These are phyloP conservation scores for Macrotis lagotis DNA, from an alignment of 2,113 vertebrate genomes.

Conservation along the genomic window DNA sequence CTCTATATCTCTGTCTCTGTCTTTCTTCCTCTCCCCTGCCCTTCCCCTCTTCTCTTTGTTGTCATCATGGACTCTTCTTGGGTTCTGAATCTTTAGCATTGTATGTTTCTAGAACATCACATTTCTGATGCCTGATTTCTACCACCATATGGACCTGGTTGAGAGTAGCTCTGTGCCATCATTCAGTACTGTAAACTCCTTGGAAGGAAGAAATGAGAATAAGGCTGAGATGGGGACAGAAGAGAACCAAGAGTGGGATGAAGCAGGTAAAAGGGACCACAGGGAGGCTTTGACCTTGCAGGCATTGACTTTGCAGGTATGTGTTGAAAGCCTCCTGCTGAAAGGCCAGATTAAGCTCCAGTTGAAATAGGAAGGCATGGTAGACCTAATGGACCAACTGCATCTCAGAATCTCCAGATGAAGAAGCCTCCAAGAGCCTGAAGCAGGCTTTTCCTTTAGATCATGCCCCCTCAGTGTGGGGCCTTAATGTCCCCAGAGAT, in stretches of 20 bases:
- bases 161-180: slow-evolving; percentile 66
- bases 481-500: no score
- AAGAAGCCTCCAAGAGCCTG: neutral
- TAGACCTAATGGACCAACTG: neutral
- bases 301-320: neutral
- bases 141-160: slow-evolving; percentile 83
- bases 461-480: neutral
- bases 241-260: slow-evolving; percentile 22
- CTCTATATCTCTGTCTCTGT: neutral
- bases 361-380: no score
- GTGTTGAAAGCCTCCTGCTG: neutral
- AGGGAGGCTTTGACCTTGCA: neutral
- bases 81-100: neutral
- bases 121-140: slow-evolving; percentile 94
- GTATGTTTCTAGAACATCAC: slow-evolving; percentile 87
- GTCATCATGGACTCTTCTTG: neutral
- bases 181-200: slow-evolving; percentile 51
- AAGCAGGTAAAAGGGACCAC: slow-evolving; percentile 61
- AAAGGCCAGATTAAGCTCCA: no score
- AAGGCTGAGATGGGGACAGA: slow-evolving; percentile 23
- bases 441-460: neutral
- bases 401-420: neutral
- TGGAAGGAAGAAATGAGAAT: slow-evolving; percentile 31
- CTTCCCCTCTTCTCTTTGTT: neutral
- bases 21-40: neutral